phyloP scores from a whole-genome alignment of 2,888 invertebrate species.

The Eumerus sabulonum region DNA sequence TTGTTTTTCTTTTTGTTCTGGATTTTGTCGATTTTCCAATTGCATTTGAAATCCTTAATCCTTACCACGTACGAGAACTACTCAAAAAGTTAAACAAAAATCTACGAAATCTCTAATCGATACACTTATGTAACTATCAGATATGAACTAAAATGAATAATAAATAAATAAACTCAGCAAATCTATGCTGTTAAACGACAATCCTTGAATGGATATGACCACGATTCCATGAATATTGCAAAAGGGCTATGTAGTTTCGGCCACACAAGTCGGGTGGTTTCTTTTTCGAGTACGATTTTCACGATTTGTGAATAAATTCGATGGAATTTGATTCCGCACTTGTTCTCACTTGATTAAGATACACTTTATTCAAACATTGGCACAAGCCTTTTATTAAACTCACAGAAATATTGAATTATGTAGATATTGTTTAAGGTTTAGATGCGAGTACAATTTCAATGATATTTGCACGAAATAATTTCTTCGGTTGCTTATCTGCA shows the following conservation, averaged over 20 bases:
- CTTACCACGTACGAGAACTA: not conserved
- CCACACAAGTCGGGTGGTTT: too few relatives aligned
- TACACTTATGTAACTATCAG: conserved; percentile 24
- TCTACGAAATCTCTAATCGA: not conserved
- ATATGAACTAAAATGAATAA: not conserved
- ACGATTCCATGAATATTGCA: conserved; percentile 64
- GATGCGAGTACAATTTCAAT: too few relatives aligned
- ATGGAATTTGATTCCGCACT: too few relatives aligned
- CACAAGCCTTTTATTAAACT: too few relatives aligned
- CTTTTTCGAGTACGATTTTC: too few relatives aligned
- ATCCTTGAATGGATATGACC: conserved; percentile 74
- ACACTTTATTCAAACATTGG: too few relatives aligned
- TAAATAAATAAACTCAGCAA: conserved; percentile 33
- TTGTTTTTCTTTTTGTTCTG: not conserved
- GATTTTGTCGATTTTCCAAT: conserved; percentile 4
- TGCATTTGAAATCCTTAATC: not conserved
- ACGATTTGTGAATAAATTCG: too few relatives aligned
- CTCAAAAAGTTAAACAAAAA: conserved; percentile 6
- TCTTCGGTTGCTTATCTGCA: not conserved
- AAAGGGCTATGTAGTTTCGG: conserved; percentile 2
- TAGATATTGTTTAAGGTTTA: too few relatives aligned
- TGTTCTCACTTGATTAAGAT: too few relatives aligned
- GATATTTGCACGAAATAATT: too few relatives aligned
- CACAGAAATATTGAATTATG: too few relatives aligned
- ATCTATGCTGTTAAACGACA: conserved; percentile 73